Conservation (phyloP, 1,140 invertebrate species). For the Delia radicum region DNA sequence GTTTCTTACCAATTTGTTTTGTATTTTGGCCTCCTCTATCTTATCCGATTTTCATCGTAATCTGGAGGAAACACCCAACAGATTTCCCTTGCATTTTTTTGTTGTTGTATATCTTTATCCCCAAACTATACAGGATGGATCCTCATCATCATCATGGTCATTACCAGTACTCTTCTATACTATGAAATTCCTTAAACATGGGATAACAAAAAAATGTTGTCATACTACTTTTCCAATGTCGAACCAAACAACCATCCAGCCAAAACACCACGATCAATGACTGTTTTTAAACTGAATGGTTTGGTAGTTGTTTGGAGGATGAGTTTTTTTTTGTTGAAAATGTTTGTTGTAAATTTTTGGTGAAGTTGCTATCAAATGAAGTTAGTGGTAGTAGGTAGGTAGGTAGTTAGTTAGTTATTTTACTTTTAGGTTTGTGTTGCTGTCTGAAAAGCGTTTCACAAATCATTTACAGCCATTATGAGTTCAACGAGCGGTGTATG, state of each 20-base stretch:
- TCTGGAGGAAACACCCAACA: too few relatives aligned
- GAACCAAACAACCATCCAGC: too few relatives aligned
- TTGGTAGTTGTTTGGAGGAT: not conserved
- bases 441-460: constrained; percentile 8
- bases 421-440: not conserved
- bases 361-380: not conserved
- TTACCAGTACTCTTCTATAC: not conserved
- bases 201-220: constrained; percentile 19
- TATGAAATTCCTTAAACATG: constrained; percentile 11
- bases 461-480: constrained; percentile 14
- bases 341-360: not conserved
- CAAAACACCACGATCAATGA: constrained; percentile 8
- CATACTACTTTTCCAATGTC: constrained; percentile 24
- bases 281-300: constrained; percentile 14
- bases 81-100: too few relatives aligned
- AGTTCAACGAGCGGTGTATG: not conserved
- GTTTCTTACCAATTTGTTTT: not conserved
- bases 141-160: too few relatives aligned
- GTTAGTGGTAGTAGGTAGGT: not conserved
- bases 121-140: too few relatives aligned
- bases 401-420: constrained; percentile 14
- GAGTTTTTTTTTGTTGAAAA: not conserved
- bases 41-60: not conserved
- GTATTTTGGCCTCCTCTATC: not conserved
- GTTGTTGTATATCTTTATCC: too few relatives aligned